phyloP scores from a whole-genome alignment of 2,113 vertebrate genomes.

The Ploceus nigricollis region DNA sequence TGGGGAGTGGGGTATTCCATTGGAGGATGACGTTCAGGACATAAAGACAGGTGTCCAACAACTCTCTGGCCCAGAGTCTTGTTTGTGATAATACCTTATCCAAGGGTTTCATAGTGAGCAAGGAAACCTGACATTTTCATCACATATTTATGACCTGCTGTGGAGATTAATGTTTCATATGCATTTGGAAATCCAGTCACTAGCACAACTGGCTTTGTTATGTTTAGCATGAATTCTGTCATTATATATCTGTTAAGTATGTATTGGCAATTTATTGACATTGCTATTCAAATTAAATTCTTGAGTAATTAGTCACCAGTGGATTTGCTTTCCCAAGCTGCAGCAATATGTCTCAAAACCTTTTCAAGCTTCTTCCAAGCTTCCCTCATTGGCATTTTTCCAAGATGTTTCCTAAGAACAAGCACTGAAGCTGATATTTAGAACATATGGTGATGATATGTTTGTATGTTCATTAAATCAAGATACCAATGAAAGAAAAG shows the following conservation, averaged over 20 bases:
- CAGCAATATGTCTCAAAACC: conserved; percentile 75
- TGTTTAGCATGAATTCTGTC: conserved; percentile 41
- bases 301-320: conserved; percentile 75
- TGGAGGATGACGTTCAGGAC: background rate
- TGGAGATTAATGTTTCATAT: conserved; percentile 55
- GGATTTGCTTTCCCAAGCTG: conserved; percentile 73
- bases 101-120: conserved; percentile 48
- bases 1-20: background rate
- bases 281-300: conserved; percentile 72
- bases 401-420: conserved; percentile 76
- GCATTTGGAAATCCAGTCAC: conserved; percentile 54
- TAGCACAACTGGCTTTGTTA: conserved; percentile 14
- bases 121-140: conserved; percentile 30
- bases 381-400: conserved; percentile 74
- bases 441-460: conserved; percentile 79
- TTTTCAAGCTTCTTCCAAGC: conserved; percentile 77
- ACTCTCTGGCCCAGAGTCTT: background rate
- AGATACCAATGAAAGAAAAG: conserved; percentile 79
- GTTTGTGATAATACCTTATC: conserved; percentile 19
- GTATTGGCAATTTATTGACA: conserved; percentile 73
- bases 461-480: conserved; percentile 83
- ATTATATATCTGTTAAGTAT: conserved; percentile 40
- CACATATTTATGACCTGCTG: conserved; percentile 58
- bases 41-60: background rate
- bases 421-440: conserved; percentile 75